A percentile compares a stretch with the other conserved stretches of the same genome.
Conservation (phyloP, 2,113 vertebrate genomes). For the Lampris megalopsis region DNA sequence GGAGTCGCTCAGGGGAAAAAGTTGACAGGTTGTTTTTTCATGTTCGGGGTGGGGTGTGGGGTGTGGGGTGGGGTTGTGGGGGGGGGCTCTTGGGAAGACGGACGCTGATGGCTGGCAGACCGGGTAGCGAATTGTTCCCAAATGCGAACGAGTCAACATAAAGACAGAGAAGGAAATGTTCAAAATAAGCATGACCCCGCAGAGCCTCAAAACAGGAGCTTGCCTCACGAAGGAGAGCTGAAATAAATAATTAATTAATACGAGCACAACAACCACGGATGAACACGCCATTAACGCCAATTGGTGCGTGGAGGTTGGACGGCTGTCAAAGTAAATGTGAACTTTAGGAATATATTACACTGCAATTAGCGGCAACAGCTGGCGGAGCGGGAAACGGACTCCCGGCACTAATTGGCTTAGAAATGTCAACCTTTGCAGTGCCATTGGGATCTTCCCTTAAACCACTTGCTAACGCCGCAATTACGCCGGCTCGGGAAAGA, state of each 20-base stretch:
- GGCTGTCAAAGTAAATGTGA: constrained; percentile 22
- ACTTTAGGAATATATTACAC: constrained; percentile 50
- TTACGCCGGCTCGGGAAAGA: neutral
- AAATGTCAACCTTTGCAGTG: constrained; percentile 48
- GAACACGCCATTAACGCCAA: constrained; percentile 24
- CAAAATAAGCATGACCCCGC: neutral
- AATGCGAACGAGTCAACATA: neutral
- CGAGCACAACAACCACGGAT: neutral
- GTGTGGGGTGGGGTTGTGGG: neutral
- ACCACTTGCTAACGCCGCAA: neutral
- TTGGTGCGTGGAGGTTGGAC: constrained; percentile 6
- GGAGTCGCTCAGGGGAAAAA: neutral
- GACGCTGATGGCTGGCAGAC: neutral
- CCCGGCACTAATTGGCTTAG: constrained; percentile 42
- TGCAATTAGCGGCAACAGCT: constrained; percentile 41
- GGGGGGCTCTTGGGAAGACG: neutral
- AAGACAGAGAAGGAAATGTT: neutral
- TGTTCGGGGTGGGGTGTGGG: neutral
- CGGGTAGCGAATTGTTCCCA: neutral
- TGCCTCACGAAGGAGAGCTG: neutral
- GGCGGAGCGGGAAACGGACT: constrained; percentile 18
- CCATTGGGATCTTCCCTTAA: constrained; percentile 33
- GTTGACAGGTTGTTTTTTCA: neutral
- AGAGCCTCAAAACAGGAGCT: neutral
- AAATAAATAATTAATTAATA: neutral